phyloP scores from a whole-genome alignment of 2,888 invertebrate genomes.

The Julus scanicus region DNA sequence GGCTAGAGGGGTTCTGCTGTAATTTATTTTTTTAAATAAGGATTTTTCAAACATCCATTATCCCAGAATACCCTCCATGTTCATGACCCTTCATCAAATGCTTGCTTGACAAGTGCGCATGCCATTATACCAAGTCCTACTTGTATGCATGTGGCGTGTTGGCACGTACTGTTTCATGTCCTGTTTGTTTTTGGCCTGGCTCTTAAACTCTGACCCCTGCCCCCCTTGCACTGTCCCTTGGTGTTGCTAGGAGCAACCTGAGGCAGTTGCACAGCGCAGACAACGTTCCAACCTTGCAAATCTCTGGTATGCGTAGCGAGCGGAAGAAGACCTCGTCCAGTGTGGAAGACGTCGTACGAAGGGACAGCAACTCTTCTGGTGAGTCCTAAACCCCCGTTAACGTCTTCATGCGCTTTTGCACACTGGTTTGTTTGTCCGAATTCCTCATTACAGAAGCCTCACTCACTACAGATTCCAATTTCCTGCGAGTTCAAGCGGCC shows the following conservation, averaged over 20 bases:
- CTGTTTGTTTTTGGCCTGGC: conserved; percentile 25
- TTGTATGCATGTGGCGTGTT: neutral
- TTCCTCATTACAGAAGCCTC: neutral
- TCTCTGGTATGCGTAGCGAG: conserved; percentile 73
- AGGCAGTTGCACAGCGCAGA: conserved; percentile 87
- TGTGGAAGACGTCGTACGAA: conserved; percentile 90
- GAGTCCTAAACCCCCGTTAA: conserved; percentile 44
- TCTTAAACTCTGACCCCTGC: conserved; percentile 47
- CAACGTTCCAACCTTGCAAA: conserved; percentile 90
- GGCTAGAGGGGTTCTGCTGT: too few relatives aligned
- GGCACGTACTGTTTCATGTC: neutral
- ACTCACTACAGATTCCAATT: conserved; percentile 75
- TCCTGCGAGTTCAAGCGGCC: conserved; percentile 83
- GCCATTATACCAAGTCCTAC: neutral
- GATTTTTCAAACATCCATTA: too few relatives aligned
- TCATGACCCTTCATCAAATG: neutral
- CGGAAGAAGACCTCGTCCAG: conserved; percentile 88
- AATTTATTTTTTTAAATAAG: too few relatives aligned
- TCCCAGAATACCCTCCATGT: neutral
- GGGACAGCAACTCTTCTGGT: conserved; percentile 77
- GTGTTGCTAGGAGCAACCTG: conserved; percentile 64
- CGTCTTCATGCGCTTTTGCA: neutral
- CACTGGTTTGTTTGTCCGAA: neutral
- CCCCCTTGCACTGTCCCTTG: conserved; percentile 52
- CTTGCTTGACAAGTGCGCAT: neutral